Conservation (phyloP, 30 jellyfish, hydroid and myxozoan species). For the Aurelia coerulea region DNA sequence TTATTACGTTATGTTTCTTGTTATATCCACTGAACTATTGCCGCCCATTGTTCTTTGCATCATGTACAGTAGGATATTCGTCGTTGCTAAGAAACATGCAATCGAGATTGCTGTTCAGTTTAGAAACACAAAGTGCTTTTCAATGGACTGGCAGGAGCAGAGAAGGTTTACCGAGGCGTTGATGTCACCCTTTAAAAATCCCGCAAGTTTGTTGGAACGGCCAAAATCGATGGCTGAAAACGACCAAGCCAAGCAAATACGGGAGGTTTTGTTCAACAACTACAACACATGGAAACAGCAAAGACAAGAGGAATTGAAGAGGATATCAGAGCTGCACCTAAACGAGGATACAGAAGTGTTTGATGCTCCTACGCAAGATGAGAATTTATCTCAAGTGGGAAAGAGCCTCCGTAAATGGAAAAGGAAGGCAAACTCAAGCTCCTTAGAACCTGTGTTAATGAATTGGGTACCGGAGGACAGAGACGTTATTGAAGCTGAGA, state of each 20-base stretch:
- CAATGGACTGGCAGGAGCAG: slow-evolving; percentile 39
- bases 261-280: slow-evolving; percentile 30
- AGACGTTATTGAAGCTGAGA: slow-evolving; percentile 3
- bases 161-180: slow-evolving; percentile 35
- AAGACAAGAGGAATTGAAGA: slow-evolving; percentile 4
- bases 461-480: slow-evolving; percentile 5
- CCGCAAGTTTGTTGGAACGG: slow-evolving; percentile 2
- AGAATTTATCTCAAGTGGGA: slow-evolving; percentile 38
- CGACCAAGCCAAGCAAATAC: slow-evolving; percentile 9
- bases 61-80: slow-evolving; percentile 43
- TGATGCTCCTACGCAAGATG: neutral
- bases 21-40: slow-evolving; percentile 26
- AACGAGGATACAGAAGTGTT: slow-evolving; percentile 15
- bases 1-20: slow-evolving; percentile 18
- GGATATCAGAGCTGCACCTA: neutral
- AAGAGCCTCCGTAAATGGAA: slow-evolving; percentile 42
- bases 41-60: slow-evolving; percentile 47
- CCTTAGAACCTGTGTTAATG: slow-evolving; percentile 12
- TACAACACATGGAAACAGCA: slow-evolving; percentile 34
- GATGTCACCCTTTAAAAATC: slow-evolving; percentile 29
- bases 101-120: slow-evolving; percentile 54
- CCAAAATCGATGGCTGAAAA: neutral
- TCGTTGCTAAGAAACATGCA: slow-evolving; percentile 64
- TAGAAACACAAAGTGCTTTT: neutral
- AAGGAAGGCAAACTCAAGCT: slow-evolving; percentile 21